A percentile compares a stretch with the other conserved stretches of the same genome.
Evolutionary conservation across 92 coral and sea anemone species (phyloP).

Genomic region (Epizoanthus stellaris): DNA sequence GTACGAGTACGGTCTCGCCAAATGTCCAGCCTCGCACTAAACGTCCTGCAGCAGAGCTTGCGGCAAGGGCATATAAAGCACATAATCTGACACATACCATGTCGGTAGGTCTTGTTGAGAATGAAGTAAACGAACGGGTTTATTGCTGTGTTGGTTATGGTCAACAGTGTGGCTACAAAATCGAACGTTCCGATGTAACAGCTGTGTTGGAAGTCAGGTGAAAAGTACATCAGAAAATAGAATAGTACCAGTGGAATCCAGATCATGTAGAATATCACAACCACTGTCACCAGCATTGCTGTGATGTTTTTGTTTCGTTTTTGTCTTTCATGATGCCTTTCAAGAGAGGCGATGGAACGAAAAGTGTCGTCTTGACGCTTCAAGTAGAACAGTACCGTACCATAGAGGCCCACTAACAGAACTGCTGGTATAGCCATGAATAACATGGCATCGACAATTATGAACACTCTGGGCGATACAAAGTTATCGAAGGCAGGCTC

Average conservation of each 20-base stretch:
- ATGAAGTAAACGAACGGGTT: slow-evolving; percentile 35
- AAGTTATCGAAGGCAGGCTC: slow-evolving; percentile 26
- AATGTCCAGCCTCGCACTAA: slow-evolving; percentile 4
- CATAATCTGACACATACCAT: slow-evolving; percentile 10
- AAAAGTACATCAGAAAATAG: neutral
- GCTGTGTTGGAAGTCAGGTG: neutral
- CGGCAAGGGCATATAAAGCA: neutral
- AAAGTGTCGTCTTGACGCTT: slow-evolving; percentile 30
- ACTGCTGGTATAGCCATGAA: slow-evolving; percentile 32
- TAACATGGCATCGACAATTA: neutral
- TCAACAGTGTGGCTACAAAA: slow-evolving; percentile 2
- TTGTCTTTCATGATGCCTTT: slow-evolving; percentile 29
- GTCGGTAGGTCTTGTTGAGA: slow-evolving; percentile 36
- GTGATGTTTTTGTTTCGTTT: slow-evolving; percentile 34
- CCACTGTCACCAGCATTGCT: slow-evolving; percentile 18
- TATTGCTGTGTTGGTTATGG: slow-evolving; percentile 7
- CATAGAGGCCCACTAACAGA: slow-evolving; percentile 5
- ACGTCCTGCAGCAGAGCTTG: slow-evolving; percentile 8
- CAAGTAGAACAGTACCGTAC: neutral
- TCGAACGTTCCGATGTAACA: slow-evolving; percentile 9
- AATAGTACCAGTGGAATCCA: slow-evolving; percentile 20
- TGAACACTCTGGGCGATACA: slow-evolving; percentile 2
- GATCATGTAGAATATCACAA: slow-evolving; percentile 19
- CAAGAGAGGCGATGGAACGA: slow-evolving; percentile 36
- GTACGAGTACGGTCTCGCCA: slow-evolving; percentile 20